Percentiles rank a stretch among this genome's conserved stretches.
Evolutionary conservation across 1,140 invertebrate genomes (phyloP).

Genomic region (Bombus affinis): DNA sequence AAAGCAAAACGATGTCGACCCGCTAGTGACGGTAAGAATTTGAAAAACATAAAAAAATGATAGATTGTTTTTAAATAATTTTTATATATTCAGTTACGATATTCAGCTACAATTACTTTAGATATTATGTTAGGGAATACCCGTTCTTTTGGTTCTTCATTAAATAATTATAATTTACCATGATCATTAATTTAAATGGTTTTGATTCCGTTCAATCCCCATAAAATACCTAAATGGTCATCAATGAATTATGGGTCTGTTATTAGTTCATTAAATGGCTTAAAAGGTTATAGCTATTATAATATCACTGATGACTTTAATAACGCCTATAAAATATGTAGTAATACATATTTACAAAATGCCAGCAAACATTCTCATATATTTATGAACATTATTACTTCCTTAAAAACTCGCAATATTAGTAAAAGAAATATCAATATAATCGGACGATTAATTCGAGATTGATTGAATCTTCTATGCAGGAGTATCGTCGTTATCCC

Average conservation of each 20-base stretch:
- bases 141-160: background rate
- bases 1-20: conserved; percentile 86
- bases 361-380: background rate
- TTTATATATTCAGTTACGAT: background rate
- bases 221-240: background rate
- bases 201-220: background rate
- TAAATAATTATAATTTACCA: conserved; percentile 17
- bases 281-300: background rate
- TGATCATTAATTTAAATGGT: background rate
- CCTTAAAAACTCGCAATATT: background rate
- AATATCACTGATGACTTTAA: background rate
- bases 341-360: background rate
- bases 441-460: background rate
- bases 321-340: background rate
- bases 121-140: background rate
- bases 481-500: conserved; percentile 86
- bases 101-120: background rate
- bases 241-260: too few relatives aligned
- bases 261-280: background rate
- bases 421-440: background rate
- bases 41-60: background rate
- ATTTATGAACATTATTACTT: background rate
- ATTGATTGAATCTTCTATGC: background rate
- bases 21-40: conserved; percentile 85
- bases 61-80: background rate